A percentile compares a stretch with the other conserved stretches of the same genome.
Conservation (phyloP, 2,888 invertebrate genomes). For the Drosophila testacea region DNA sequence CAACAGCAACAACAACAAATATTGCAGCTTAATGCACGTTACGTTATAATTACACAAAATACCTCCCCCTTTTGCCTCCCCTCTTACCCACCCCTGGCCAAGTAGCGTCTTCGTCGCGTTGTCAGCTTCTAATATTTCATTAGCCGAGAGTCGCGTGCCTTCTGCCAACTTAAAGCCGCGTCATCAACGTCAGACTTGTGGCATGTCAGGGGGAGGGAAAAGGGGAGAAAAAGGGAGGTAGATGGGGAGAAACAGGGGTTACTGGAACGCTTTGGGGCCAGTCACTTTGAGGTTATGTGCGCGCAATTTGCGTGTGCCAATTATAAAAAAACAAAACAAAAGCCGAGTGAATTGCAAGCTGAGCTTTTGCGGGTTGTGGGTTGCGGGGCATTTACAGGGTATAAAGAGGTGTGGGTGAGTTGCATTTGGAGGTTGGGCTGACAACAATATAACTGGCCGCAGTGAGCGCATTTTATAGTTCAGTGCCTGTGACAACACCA, state of each 20-base stretch:
- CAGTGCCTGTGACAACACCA: conserved; percentile 42
- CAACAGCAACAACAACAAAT: conserved; percentile 27
- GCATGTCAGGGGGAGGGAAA: background rate
- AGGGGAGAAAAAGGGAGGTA: too few relatives aligned
- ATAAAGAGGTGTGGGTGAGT: background rate
- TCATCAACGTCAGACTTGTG: conserved; percentile 31
- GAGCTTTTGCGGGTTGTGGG: background rate
- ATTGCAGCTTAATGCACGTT: conserved; percentile 48
- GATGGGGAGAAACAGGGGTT: background rate
- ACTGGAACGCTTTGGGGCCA: conserved; percentile 14
- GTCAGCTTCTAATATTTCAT: conserved; percentile 76
- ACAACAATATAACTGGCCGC: conserved; percentile 36
- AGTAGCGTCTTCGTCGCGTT: conserved; percentile 63
- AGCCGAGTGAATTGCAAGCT: background rate
- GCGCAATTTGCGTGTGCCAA: conserved; percentile 76
- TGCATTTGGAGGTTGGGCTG: conserved; percentile 7
- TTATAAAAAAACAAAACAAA: conserved; percentile 51
- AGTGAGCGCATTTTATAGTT: conserved; percentile 55
- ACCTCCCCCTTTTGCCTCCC: conserved; percentile 16
- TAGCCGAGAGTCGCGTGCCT: conserved; percentile 65
- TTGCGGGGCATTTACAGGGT: background rate
- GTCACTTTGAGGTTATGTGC: conserved; percentile 71
- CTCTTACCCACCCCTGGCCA: background rate
- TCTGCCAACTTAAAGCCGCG: conserved; percentile 30
- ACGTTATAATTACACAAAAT: conserved; percentile 63